These are phyloP conservation scores for Eupelmus urozonus DNA, from an alignment of 2,888 invertebrate species.

Conservation along the genomic window DNA sequence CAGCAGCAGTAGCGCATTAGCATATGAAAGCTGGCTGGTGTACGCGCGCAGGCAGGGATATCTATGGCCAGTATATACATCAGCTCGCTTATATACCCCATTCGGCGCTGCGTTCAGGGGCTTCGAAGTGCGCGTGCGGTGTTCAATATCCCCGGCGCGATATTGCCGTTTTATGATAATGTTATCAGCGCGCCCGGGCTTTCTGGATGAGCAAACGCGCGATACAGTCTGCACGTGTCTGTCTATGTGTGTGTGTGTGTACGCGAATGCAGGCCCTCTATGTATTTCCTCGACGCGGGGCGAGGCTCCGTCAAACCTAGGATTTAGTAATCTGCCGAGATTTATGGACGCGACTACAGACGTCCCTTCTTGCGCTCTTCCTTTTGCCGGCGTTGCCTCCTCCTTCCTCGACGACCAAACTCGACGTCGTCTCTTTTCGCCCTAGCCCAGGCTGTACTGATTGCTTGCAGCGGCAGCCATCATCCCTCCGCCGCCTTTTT, in stretches of 20 bases:
- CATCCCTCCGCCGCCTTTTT: constrained; percentile 49
- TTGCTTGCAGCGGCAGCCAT: constrained; percentile 45
- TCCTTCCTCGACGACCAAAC: constrained; percentile 31
- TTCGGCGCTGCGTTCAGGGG: not conserved
- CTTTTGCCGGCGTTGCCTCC: constrained; percentile 50
- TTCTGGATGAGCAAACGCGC: constrained; percentile 74
- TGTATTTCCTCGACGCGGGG: not conserved
- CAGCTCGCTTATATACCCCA: constrained; percentile 31
- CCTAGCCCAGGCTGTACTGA: constrained; percentile 41
- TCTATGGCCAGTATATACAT: constrained; percentile 53
- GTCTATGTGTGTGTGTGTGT: constrained; percentile 27
- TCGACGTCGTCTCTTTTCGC: not conserved
- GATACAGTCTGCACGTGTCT: constrained; percentile 64
- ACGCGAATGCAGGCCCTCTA: constrained; percentile 56
- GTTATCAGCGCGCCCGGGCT: constrained; percentile 77
- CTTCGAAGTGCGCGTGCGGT: constrained; percentile 7
- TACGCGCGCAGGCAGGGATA: constrained; percentile 43
- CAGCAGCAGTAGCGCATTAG: constrained; percentile 61
- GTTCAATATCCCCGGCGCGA: constrained; percentile 70
- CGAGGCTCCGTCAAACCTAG: constrained; percentile 75
- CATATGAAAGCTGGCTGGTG: constrained; percentile 66
- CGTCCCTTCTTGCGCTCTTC: constrained; percentile 67
- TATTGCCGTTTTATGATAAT: constrained; percentile 78
- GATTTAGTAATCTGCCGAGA: constrained; percentile 77
- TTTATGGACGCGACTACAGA: constrained; percentile 73